Percentiles rank a stretch among this genome's conserved stretches.
These are phyloP conservation scores for Platichthys flesus DNA, from an alignment of 2,113 vertebrate genomes.

Conservation along the genomic window DNA sequence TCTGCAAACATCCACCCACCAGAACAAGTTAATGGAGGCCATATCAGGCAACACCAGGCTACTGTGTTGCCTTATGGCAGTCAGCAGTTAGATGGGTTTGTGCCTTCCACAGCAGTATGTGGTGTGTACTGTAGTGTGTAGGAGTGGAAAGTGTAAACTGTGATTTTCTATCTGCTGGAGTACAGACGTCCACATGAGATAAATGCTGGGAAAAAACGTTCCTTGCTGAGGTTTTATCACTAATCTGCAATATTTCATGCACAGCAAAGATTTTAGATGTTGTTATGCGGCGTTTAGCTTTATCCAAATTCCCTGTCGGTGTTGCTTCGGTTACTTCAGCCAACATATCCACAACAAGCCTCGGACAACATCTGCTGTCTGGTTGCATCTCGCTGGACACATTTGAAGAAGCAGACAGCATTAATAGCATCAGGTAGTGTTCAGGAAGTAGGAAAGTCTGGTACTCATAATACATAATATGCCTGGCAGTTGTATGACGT, in stretches of 20 bases:
- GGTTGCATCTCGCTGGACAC: background rate
- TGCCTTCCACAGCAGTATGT: conserved; percentile 28
- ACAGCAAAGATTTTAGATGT: background rate
- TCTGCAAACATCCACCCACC: conserved; percentile 61
- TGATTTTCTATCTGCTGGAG: conserved; percentile 14
- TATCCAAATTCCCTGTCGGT: background rate
- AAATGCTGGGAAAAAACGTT: conserved; percentile 18
- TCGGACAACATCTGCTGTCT: background rate
- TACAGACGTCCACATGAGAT: conserved; percentile 16
- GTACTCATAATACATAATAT: background rate
- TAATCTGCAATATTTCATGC: conserved; percentile 15
- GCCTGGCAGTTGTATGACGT: background rate
- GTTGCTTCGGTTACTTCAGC: background rate
- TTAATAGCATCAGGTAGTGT: background rate
- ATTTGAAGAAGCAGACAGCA: background rate
- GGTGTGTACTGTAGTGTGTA: conserved; percentile 10
- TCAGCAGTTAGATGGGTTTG: conserved; percentile 40
- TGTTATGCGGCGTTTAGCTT: conserved; percentile 18
- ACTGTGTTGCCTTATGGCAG: conserved; percentile 49
- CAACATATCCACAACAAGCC: background rate
- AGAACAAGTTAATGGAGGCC: conserved; percentile 69
- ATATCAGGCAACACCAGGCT: conserved; percentile 50
- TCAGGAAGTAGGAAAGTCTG: background rate
- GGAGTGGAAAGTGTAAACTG: conserved; percentile 18
- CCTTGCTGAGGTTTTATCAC: conserved; percentile 9